A percentile compares a stretch with the other conserved stretches of the same genome.
Conservation (phyloP, 2,888 invertebrate species). For the Actias luna region DNA sequence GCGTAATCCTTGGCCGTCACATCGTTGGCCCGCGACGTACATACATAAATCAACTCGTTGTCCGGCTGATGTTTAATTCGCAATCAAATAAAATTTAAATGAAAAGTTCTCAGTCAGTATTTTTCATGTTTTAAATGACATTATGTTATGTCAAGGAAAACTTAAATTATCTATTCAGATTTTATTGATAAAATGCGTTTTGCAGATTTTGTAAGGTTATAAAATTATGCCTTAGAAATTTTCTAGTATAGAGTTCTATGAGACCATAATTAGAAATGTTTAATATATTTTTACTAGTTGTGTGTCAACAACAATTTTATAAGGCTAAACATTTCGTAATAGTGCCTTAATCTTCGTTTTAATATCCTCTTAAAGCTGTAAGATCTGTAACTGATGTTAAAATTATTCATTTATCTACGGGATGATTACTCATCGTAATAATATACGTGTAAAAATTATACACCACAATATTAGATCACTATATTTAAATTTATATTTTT, state of each 20-base stretch:
- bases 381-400: not conserved
- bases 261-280: not conserved
- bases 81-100: constrained; percentile 81
- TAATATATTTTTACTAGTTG: not conserved
- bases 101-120: constrained; percentile 51
- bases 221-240: not conserved
- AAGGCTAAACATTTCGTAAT: not conserved
- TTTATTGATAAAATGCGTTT: not conserved
- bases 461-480: too few species aligned
- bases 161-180: not conserved
- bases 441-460: too few species aligned
- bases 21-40: constrained; percentile 42
- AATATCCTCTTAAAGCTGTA: not conserved
- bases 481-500: too few species aligned
- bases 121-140: constrained; percentile 19
- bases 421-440: too few species aligned
- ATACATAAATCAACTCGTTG: constrained; percentile 74
- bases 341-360: not conserved
- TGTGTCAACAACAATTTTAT: not conserved
- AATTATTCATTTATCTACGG: not conserved
- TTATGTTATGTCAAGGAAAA: constrained; percentile 29
- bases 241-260: not conserved
- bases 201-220: not conserved
- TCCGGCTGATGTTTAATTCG: constrained; percentile 57
- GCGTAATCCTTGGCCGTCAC: constrained; percentile 44